Evolutionary conservation across 2,113 vertebrate species (phyloP).

Genomic region (Steatornis caripensis): DNA sequence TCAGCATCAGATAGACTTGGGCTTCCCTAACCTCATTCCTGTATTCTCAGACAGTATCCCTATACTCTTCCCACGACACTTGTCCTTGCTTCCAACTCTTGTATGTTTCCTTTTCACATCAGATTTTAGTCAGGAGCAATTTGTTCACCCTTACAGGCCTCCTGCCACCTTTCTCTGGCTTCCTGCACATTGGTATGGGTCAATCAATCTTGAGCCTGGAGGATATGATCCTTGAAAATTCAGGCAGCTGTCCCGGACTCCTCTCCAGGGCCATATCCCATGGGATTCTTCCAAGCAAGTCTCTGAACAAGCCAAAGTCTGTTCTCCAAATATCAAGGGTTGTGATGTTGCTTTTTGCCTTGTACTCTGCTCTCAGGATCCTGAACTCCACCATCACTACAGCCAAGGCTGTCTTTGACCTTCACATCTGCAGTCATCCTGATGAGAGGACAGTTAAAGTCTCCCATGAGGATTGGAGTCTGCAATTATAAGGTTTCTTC

Average conservation of each 20-base stretch:
- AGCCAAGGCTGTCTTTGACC: neutral
- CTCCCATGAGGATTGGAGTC: neutral
- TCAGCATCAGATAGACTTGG: neutral
- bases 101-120: neutral
- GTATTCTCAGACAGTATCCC: neutral
- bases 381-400: neutral
- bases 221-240: neutral
- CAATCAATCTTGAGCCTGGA: fast-evolving
- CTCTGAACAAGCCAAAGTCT: neutral
- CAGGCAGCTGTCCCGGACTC: neutral
- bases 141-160: neutral
- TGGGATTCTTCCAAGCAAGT: neutral
- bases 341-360: neutral
- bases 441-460: neutral
- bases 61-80: neutral
- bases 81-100: neutral
- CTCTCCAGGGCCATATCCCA: neutral
- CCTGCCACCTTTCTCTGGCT: neutral
- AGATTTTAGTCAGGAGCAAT: neutral
- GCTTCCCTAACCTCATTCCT: neutral
- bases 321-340: neutral
- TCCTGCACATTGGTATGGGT: neutral
- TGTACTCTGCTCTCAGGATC: neutral
- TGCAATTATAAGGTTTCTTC: neutral
- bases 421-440: neutral